These are phyloP conservation scores for Eilema sororculum DNA, from an alignment of 2,888 invertebrate genomes.

Conservation along the genomic window DNA sequence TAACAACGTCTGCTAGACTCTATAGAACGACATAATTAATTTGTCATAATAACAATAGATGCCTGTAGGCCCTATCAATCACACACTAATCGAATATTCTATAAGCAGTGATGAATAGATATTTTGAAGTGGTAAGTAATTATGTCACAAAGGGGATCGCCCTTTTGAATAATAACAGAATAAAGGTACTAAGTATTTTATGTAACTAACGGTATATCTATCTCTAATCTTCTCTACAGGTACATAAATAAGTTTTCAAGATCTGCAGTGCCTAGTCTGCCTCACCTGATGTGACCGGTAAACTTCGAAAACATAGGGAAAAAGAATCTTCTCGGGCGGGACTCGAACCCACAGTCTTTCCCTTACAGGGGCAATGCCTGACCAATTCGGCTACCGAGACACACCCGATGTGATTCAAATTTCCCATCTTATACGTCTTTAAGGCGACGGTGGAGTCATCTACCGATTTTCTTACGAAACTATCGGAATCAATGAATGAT, in stretches of 20 bases:
- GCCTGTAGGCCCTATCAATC: conserved; percentile 1
- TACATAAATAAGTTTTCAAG: not conserved
- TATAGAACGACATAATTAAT: not conserved
- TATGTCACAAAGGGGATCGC: not conserved
- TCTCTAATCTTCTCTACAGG: too few relatives aligned
- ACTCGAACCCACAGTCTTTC: too few relatives aligned
- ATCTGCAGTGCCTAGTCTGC: not conserved
- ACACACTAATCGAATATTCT: not conserved
- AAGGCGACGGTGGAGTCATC: too few relatives aligned
- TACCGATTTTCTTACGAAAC: too few relatives aligned
- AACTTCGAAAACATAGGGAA: too few relatives aligned
- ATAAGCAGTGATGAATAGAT: not conserved
- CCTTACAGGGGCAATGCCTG: too few relatives aligned
- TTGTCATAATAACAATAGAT: not conserved
- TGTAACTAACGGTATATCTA: not conserved
- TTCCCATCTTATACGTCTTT: too few relatives aligned
- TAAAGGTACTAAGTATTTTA: not conserved
- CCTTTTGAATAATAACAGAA: not conserved
- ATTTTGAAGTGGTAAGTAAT: not conserved
- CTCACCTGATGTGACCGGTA: not conserved
- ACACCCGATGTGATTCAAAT: too few relatives aligned
- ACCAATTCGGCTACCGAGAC: too few relatives aligned
- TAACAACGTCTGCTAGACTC: not conserved
- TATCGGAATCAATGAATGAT: too few relatives aligned
- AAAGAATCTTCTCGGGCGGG: too few relatives aligned